Conservation (phyloP, 1,140 invertebrate species). For the Argopecten irradians region DNA sequence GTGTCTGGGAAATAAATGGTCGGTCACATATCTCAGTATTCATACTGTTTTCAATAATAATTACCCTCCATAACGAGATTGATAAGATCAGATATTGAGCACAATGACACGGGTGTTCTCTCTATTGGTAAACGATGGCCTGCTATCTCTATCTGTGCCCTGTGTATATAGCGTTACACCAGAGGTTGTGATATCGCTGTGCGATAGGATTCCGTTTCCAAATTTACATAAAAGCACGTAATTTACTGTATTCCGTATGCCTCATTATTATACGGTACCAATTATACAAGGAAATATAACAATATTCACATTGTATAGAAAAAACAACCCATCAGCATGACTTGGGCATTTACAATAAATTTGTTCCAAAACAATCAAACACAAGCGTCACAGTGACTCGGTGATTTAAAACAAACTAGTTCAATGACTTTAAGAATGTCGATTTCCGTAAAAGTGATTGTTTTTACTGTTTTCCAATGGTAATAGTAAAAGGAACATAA, state of each 20-base stretch:
- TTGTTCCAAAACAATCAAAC: not conserved
- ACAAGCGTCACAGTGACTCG: not conserved
- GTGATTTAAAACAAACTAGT: not conserved
- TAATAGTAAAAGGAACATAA: not conserved
- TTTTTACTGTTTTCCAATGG: not conserved
- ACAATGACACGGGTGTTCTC: conserved; percentile 1
- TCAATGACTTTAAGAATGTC: not conserved
- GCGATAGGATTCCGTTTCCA: not conserved
- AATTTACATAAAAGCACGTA: not conserved
- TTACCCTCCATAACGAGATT: not conserved
- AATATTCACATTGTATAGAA: not conserved
- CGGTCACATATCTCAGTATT: not conserved
- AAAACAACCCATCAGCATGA: not conserved
- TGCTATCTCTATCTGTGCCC: not conserved
- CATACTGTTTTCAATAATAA: not conserved
- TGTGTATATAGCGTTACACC: not conserved
- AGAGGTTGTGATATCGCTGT: not conserved
- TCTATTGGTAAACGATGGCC: not conserved
- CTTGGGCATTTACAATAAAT: not conserved
- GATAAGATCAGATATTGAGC: not conserved
- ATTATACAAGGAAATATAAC: not conserved
- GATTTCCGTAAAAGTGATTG: not conserved
- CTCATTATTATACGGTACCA: not conserved
- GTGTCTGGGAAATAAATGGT: not conserved
- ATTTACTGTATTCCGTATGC: not conserved